Evolutionary conservation across 2,113 vertebrate species (phyloP).

Genomic region (Cygnus buccinator): DNA sequence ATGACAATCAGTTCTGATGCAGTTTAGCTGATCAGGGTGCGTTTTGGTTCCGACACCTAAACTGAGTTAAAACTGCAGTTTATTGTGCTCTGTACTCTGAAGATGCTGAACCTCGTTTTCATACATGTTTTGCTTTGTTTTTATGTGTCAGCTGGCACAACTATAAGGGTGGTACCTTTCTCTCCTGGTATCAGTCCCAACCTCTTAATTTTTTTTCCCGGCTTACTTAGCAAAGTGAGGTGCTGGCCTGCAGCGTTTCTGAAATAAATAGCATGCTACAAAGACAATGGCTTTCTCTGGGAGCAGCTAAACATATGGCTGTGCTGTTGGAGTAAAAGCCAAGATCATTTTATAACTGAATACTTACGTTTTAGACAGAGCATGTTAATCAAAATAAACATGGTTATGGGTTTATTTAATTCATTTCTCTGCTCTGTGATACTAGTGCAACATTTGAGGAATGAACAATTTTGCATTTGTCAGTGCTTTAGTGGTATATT

Average conservation of each 20-base stretch:
- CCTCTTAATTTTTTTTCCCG: neutral
- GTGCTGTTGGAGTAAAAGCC: neutral
- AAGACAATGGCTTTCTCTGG: neutral
- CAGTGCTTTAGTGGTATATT: neutral
- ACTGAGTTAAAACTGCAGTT: neutral
- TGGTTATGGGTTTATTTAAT: neutral
- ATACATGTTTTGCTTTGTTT: rapidly evolving
- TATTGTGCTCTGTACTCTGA: neutral
- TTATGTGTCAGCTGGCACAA: neutral
- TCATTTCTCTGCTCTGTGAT: neutral
- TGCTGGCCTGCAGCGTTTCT: neutral
- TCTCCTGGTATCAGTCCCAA: neutral
- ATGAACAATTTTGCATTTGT: constrained; percentile 6
- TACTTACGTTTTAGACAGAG: neutral
- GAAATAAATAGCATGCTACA: neutral
- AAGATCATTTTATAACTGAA: neutral
- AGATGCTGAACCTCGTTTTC: neutral
- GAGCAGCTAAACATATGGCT: neutral
- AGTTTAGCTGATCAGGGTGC: neutral
- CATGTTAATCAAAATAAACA: neutral
- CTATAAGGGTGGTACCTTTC: neutral
- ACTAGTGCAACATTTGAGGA: neutral
- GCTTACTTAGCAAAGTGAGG: neutral
- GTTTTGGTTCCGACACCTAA: neutral
- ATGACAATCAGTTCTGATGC: neutral